Base-by-base conservation (phyloP, 2,888 invertebrate species). In the Clostera curtula region DNA sequence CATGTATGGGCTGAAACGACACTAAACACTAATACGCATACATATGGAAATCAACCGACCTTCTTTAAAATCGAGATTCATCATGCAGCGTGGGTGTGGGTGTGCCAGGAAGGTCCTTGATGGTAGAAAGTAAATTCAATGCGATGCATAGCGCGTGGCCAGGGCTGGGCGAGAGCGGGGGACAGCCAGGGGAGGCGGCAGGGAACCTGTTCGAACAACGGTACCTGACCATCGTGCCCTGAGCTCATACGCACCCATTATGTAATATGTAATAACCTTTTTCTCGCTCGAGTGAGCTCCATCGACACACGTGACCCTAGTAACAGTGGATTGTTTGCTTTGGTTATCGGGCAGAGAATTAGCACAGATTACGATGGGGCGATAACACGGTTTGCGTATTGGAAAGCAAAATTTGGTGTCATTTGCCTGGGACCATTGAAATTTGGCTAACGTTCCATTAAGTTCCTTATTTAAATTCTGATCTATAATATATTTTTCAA, bases 51-150 rank as follows among this genome's bases (percentile, higher is more conserved):
- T n/a, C n/a, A n/a, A n/a, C n/a, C n/a, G n/a, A n/a, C n/a, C n/a
- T n/a, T n/a, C n/a, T n/a, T 12, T 10, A 15, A 3, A 23, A 15
- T 15, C 15, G 10, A 27, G 27, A 8, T n/a, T 19, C 10, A 12
- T 26, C 19, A 19, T 14, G 22, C 23, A 44, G 13, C 32, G 23
- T 35, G 34, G 44, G 28, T 36, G 46, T 44, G 48, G 49, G 44
- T 42, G 48, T 49, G 56, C 57, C 62, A 58, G 69, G 60, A 73
- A 69, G 64, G 70, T 79, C 79, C 80, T 79, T 75, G 74, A 67
- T 73, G 63, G 65, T 79, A 80, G 82, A 83, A 82, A 83, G 82
- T 83, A 83, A 83, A 77, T 62, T 60, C 58, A 57, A 64, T 64
- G 60, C 58, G 55, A 49, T 57, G 52, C 46, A 56, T 56, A 59